phyloP scores from a whole-genome alignment of 2,113 vertebrate genomes.

The Panthera uncia region DNA sequence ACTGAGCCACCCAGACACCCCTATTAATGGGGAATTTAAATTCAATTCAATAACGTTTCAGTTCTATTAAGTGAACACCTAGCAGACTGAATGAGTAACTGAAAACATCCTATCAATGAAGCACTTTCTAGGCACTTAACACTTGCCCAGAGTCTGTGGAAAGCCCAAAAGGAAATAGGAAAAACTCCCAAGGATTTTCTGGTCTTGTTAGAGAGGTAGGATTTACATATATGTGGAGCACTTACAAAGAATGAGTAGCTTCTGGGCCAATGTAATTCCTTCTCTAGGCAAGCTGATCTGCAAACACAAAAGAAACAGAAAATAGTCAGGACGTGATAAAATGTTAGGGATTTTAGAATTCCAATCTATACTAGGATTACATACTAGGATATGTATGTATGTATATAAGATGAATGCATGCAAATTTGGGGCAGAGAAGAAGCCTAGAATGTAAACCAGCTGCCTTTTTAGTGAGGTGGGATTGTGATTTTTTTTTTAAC shows the following conservation, averaged over 20 bases:
- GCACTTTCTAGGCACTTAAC: background rate
- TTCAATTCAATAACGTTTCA: background rate
- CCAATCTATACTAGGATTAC: background rate
- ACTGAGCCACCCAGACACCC: no score
- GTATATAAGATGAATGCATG: background rate
- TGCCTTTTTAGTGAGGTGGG: background rate
- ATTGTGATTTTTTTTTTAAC: conserved; percentile 15
- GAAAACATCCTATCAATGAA: background rate
- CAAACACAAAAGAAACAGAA: background rate
- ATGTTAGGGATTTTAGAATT: background rate
- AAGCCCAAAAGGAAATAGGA: background rate
- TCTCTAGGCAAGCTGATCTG: background rate
- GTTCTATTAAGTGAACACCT: background rate
- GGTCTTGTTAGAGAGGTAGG: background rate
- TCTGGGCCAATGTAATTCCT: background rate
- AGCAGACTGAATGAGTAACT: background rate
- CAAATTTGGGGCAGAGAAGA: background rate
- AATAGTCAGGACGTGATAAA: background rate
- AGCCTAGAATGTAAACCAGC: background rate
- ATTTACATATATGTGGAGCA: conserved; percentile 14
- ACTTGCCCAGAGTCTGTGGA: background rate
- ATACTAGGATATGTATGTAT: background rate
- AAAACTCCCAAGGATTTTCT: background rate
- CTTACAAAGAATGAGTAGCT: background rate
- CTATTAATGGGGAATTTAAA: no score